Conservation (phyloP, 2,888 invertebrate genomes). For the Drosophila melanosoma region DNA sequence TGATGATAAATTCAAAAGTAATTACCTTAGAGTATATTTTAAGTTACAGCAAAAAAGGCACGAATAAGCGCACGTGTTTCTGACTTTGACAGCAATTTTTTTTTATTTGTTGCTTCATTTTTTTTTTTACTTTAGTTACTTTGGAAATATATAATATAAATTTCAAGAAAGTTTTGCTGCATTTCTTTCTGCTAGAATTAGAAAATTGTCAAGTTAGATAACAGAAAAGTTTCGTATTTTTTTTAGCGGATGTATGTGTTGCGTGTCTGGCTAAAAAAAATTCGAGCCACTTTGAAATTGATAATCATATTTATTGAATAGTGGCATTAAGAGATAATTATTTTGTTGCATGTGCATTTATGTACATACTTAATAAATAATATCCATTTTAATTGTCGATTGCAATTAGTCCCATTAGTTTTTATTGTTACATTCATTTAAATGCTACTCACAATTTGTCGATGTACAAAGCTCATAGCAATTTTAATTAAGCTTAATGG, state of each 20-base stretch:
- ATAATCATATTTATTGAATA: neutral
- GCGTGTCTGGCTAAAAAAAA: conserved; percentile 8
- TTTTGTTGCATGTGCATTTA: neutral
- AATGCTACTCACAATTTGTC: neutral
- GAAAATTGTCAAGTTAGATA: neutral
- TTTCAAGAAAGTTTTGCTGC: neutral
- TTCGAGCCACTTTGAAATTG: neutral
- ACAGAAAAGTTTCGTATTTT: neutral
- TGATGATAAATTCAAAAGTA: conserved; percentile 77
- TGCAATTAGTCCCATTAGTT: conserved; percentile 4
- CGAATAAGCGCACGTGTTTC: conserved; percentile 14
- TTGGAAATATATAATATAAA: neutral
- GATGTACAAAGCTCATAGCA: neutral
- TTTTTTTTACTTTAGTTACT: neutral
- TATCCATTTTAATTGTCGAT: conserved; percentile 19
- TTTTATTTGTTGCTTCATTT: conserved; percentile 3
- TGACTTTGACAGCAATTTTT: conserved; percentile 14
- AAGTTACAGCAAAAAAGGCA: conserved; percentile 20
- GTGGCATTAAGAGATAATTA: neutral
- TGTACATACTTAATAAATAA: conserved; percentile 1
- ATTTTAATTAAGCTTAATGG: conserved; percentile 31
- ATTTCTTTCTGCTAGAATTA: neutral
- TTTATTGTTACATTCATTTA: conserved; percentile 3
- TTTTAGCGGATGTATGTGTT: conserved; percentile 17
- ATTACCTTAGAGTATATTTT: conserved; percentile 56